Base-by-base conservation (phyloP, 2,113 vertebrate species). In the Chlamydotis undulata region DNA sequence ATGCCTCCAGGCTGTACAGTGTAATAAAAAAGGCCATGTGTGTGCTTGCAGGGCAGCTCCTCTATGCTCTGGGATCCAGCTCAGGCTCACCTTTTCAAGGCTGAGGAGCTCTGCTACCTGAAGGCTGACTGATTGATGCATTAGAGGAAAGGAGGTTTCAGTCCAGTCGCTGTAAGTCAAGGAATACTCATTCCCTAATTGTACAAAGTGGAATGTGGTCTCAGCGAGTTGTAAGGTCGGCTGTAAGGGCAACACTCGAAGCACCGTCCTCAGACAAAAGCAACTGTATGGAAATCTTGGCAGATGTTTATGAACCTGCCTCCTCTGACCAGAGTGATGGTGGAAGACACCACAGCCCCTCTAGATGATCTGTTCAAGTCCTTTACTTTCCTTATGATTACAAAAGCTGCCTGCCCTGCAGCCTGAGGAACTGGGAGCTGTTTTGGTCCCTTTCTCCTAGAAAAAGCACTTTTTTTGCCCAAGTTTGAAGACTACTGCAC, bases 241-340 rank as follows among this genome's bases (percentile, higher is more conserved):
- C 43, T 1, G 1, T 56, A 33, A 41, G 37, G 8, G 35, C 0
- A 3, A 18, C 24, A 18, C 25, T 80, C 18, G n/a, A n/a, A 47
- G 65, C 26, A 23, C 26, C 4, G 4, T 60, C 7, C 39, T 92
- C 29, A 56, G 35, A 71, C 12, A 33, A 52, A 90, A 73, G 57
- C 9, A 39, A 15, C 43, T 5, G 0, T 64, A 26, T 22, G 28
- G 45, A 89, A 75, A 57, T 55, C 60, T 45, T 18, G 43, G 56
- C 39, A 90, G 82, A 50, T 29, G 4, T 31, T 71, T 31, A 56
- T 6, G n/a, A 65, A 53, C 41, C 35, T 69, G 16, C 68, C 68
- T 83, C 39, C 55, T 86, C 65, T 53, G 50, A 50, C 55, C 35
- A 73, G 53, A 49, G 67, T 14, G 39, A 65, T 49, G 33, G 24